phyloP scores from a whole-genome alignment of 53 echinoderm and acorn worm species.

The Luidia sarsii region DNA sequence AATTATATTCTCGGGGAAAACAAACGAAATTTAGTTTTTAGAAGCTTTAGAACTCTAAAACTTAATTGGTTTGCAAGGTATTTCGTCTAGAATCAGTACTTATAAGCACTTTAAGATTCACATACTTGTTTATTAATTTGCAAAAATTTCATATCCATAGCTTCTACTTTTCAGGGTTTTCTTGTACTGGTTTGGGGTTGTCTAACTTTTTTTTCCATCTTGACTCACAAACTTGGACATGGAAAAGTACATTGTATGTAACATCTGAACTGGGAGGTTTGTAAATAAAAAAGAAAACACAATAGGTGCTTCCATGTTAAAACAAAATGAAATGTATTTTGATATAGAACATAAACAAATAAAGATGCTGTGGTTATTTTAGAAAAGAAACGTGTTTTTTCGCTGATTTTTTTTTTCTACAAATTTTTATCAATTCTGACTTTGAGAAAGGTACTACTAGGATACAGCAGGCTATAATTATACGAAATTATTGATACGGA shows the following conservation, averaged over 20 bases:
- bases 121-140: background rate
- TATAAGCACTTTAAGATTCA: background rate
- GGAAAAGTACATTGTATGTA: background rate
- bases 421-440: no score
- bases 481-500: no score
- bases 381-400: background rate
- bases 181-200: no score
- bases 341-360: conserved; percentile 42
- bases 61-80: no score
- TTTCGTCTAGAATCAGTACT: no score
- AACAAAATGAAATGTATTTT: conserved; percentile 26
- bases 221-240: background rate
- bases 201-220: background rate
- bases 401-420: background rate
- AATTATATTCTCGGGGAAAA: no score
- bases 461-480: no score
- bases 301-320: conserved; percentile 34
- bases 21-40: no score
- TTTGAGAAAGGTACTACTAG: no score
- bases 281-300: conserved; percentile 14
- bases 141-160: background rate
- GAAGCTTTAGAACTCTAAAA: no score
- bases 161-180: background rate
- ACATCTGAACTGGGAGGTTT: background rate
- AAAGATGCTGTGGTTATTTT: conserved; percentile 52